A percentile compares a stretch with the other conserved stretches of the same genome.
These are phyloP conservation scores for Oreortyx pictus DNA, from an alignment of 2,797 vertebrate species.

Conservation along the genomic window DNA sequence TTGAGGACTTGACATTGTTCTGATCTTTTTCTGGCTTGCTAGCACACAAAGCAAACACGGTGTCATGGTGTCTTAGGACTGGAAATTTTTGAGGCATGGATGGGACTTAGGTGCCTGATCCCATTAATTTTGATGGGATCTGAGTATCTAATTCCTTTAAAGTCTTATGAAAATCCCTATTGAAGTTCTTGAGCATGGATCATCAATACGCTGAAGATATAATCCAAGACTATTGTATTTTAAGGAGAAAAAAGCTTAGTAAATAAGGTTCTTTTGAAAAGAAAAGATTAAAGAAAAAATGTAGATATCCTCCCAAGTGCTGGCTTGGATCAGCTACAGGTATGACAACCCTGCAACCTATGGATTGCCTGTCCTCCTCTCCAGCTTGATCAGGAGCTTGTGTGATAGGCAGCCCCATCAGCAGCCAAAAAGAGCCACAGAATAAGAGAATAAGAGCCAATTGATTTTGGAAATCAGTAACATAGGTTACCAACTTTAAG, in stretches of 20 bases:
- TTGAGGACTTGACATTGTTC: not conserved
- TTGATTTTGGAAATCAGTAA: not conserved
- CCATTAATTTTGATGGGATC: conserved; percentile 8
- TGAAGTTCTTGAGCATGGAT: not conserved
- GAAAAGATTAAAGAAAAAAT: not conserved
- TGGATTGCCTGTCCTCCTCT: not conserved
- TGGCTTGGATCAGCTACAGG: not conserved
- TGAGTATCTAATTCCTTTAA: not conserved
- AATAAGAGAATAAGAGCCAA: not conserved
- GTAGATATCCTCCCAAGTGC: not conserved
- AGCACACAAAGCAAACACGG: not conserved
- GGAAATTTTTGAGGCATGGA: not conserved
- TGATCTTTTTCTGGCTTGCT: not conserved
- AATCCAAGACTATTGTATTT: not conserved
- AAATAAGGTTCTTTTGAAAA: not conserved
- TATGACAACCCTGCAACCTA: not conserved
- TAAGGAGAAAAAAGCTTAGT: not conserved
- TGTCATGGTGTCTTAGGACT: not conserved
- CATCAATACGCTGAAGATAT: not conserved
- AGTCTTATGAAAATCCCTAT: not conserved
- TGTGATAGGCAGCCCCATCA: not conserved
- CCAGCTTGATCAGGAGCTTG: not conserved
- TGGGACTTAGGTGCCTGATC: not conserved
- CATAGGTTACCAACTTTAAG: not conserved
- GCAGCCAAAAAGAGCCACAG: not conserved